Conservation (phyloP, 2,797 vertebrate genomes). For the Pipistrellus kuhlii region DNA sequence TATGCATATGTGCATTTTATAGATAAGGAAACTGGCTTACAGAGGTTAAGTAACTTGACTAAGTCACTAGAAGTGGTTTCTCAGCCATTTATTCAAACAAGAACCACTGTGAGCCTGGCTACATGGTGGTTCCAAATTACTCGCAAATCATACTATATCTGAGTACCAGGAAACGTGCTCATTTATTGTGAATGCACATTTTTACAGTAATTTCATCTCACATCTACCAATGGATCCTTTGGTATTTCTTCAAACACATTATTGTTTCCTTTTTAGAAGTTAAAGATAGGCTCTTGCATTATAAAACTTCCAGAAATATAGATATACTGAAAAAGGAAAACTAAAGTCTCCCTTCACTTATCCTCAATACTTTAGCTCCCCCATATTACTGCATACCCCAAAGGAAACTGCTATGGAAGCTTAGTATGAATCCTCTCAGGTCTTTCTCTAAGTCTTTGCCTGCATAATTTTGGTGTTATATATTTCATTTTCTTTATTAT, state of each 20-base stretch:
- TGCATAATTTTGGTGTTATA: not conserved
- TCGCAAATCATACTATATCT: not conserved
- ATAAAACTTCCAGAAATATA: constrained; percentile 8
- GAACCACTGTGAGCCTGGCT: not conserved
- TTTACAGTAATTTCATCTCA: not conserved
- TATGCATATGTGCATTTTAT: not conserved
- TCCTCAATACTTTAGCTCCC: not conserved
- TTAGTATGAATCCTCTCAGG: not conserved
- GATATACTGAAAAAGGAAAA: not conserved
- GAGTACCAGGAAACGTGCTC: not conserved
- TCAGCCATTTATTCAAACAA: not conserved
- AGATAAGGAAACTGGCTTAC: not conserved
- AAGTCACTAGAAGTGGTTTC: not conserved
- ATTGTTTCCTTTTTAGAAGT: not conserved
- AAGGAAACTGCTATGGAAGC: not conserved
- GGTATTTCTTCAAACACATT: not conserved
- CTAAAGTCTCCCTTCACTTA: not conserved
- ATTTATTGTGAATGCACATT: not conserved
- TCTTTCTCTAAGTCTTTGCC: not conserved
- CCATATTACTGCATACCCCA: not conserved
- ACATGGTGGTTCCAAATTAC: not conserved
- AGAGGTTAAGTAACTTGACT: not conserved
- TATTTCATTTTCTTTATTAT: not conserved
- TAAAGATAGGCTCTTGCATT: not conserved
- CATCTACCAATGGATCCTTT: not conserved